These are phyloP conservation scores for Pyrrhura leucotis DNA, from an alignment of 2,797 vertebrate genomes.

Conservation along the genomic window DNA sequence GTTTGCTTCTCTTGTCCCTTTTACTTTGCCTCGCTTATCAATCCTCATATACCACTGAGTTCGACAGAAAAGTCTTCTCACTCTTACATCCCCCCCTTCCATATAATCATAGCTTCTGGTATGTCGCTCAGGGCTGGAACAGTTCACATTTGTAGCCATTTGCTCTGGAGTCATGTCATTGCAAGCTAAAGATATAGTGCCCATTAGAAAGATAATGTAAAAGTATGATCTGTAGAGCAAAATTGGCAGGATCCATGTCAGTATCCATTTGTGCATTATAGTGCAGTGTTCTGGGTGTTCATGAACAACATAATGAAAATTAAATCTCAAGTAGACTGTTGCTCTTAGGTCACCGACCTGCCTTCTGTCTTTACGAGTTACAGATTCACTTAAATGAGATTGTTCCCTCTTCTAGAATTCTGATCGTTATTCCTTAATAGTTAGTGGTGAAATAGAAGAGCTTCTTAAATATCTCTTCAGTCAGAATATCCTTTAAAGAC, in stretches of 20 bases:
- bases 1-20: constrained; percentile 92
- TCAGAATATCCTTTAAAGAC: constrained; percentile 78
- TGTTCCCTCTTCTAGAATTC: constrained; percentile 73
- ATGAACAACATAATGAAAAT: constrained; percentile 95
- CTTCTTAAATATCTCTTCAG: constrained; percentile 77
- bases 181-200: constrained; percentile 89
- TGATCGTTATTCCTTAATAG: constrained; percentile 73
- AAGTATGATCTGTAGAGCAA: constrained; percentile 94
- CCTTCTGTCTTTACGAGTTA: constrained; percentile 75
- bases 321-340: constrained; percentile 80
- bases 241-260: constrained; percentile 96
- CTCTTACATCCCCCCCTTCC: constrained; percentile 97
- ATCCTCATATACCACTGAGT: constrained; percentile 98
- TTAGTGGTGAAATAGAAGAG: constrained; percentile 68
- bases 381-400: constrained; percentile 71
- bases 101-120: constrained; percentile 99
- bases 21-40: constrained; percentile 93
- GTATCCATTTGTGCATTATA: constrained; percentile 99
- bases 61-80: constrained; percentile 95
- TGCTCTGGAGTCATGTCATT: constrained; percentile 95
- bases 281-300: constrained; percentile 90
- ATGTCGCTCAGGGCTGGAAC: constrained; percentile 94
- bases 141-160: constrained; percentile 94
- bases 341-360: constrained; percentile 83
- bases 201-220: constrained; percentile 90